These are phyloP conservation scores for Hypomecis punctinalis DNA, from an alignment of 2,888 invertebrate genomes.

Conservation along the genomic window DNA sequence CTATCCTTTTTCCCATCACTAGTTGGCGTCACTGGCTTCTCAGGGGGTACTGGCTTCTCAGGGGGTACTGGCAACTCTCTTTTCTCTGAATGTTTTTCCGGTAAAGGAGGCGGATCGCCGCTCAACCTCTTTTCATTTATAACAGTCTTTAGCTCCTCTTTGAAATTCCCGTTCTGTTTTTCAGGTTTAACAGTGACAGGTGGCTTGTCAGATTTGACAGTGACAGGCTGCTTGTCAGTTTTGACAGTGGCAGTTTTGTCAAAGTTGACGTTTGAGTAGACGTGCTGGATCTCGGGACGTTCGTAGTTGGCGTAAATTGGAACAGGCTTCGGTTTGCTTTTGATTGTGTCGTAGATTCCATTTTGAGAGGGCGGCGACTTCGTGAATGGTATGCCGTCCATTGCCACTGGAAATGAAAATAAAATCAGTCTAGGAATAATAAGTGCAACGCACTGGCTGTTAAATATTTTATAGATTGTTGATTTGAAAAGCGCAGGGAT, in stretches of 20 bases:
- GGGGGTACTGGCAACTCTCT: constrained; percentile 18
- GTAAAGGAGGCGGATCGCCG: constrained; percentile 71
- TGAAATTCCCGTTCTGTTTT: constrained; percentile 66
- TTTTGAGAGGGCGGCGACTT: constrained; percentile 61
- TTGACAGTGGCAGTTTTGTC: constrained; percentile 63
- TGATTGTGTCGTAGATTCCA: constrained; percentile 64
- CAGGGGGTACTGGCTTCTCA: constrained; percentile 66
- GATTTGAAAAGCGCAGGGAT: too few relatives aligned
- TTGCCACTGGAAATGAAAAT: constrained; percentile 66
- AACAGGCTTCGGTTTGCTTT: constrained; percentile 44
- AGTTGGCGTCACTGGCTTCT: constrained; percentile 72
- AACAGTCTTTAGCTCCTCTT: constrained; percentile 75
- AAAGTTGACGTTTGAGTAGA: constrained; percentile 72
- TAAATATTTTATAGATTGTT: too few relatives aligned
- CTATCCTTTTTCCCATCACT: constrained; percentile 73
- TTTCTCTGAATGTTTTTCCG: constrained; percentile 60
- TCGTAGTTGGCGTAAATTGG: constrained; percentile 76
- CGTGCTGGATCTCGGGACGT: constrained; percentile 58
- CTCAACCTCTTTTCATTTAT: constrained; percentile 69
- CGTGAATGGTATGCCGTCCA: constrained; percentile 74
- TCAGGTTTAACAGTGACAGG: constrained; percentile 68
- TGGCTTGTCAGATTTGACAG: constrained; percentile 62
- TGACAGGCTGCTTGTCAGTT: constrained; percentile 59
- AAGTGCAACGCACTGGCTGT: not conserved
- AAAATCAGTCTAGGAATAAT: constrained; percentile 8